Conservation (phyloP, 2,888 invertebrate species). For the Caenorhabditis zanzibari region DNA sequence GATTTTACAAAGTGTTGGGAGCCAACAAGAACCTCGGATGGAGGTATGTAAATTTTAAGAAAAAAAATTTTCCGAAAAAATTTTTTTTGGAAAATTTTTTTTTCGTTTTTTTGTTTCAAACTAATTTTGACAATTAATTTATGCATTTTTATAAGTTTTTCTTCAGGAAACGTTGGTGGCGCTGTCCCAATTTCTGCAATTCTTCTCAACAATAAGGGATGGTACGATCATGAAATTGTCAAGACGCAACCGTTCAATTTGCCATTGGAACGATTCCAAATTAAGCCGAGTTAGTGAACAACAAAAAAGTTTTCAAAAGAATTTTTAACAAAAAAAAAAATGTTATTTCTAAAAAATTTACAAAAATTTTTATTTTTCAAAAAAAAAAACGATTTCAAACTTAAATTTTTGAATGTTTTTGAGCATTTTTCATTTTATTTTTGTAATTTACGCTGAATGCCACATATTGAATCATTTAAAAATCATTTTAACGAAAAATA, state of each 20-base stretch:
- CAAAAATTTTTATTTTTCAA: too few species aligned
- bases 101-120: background rate
- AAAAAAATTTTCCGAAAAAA: background rate
- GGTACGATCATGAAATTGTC: slow-evolving; percentile 77
- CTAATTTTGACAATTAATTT: background rate
- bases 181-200: slow-evolving; percentile 81
- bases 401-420: too few species aligned
- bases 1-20: slow-evolving; percentile 78
- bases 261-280: slow-evolving; percentile 76
- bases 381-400: too few species aligned
- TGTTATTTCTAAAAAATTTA: too few species aligned
- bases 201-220: slow-evolving; percentile 79
- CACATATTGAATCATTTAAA: too few species aligned
- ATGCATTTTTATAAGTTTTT: background rate
- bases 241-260: slow-evolving; percentile 70
- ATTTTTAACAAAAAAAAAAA: background rate
- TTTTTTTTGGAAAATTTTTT: background rate
- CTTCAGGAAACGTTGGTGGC: slow-evolving; percentile 78
- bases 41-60: slow-evolving; percentile 54
- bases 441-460: too few species aligned
- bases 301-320: background rate
- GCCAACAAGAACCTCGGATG: slow-evolving; percentile 79
- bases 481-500: too few species aligned
- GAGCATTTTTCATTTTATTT: too few species aligned
- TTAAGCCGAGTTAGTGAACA: slow-evolving; percentile 65